Conservation (phyloP, 2,113 vertebrate species). For the Bucco capensis region DNA sequence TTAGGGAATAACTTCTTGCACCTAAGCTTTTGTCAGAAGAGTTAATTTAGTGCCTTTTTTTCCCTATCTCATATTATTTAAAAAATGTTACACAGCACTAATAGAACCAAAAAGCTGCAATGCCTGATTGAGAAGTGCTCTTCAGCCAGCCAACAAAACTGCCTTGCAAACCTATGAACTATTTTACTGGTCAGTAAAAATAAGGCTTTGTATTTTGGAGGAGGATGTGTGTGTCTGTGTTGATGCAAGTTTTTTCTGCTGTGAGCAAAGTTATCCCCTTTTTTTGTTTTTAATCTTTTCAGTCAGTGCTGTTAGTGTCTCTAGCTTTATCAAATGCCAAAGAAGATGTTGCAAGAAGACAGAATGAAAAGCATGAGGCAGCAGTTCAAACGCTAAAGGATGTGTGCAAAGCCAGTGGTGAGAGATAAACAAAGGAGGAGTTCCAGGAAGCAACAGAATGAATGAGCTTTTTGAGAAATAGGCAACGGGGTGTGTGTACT, state of each 20-base stretch:
- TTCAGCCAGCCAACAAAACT: background rate
- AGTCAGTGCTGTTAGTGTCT: background rate
- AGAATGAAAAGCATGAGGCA: background rate
- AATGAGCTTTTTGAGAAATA: conserved; percentile 22
- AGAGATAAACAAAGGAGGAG: conserved; percentile 7
- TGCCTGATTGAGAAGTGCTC: fast-evolving
- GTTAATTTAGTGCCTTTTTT: background rate
- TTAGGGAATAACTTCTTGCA: background rate
- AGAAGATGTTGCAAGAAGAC: background rate
- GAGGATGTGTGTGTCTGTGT: background rate
- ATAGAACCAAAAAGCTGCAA: background rate
- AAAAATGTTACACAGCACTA: background rate
- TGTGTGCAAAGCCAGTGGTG: background rate
- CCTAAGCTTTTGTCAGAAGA: background rate
- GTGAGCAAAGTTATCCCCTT: background rate
- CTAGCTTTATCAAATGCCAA: background rate
- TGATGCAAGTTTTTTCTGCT: background rate
- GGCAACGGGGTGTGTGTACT: background rate
- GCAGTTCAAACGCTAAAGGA: background rate
- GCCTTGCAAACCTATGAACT: background rate
- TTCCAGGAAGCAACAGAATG: background rate
- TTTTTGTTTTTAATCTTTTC: background rate
- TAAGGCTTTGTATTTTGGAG: background rate
- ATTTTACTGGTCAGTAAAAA: background rate
- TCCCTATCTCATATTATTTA: background rate